Conservation (phyloP, 2,888 invertebrate species). For the Yponomeuta sedellus region DNA sequence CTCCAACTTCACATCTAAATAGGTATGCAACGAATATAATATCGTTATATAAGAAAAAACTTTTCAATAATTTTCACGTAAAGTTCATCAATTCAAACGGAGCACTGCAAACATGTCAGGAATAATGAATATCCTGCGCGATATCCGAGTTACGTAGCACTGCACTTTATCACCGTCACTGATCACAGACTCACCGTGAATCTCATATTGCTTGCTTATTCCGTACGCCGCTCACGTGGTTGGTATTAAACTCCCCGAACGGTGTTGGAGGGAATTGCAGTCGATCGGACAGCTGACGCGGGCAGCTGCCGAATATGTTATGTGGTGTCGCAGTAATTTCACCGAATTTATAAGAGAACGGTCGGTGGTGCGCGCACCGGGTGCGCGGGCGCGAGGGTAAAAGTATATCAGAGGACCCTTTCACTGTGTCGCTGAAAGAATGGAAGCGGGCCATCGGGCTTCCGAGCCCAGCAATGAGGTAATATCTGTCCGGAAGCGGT, state of each 20-base stretch:
- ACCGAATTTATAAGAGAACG: conserved; percentile 74
- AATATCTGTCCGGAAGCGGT: conserved; percentile 57
- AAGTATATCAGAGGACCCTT: conserved; percentile 71
- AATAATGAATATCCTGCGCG: background rate
- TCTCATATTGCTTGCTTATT: conserved; percentile 69
- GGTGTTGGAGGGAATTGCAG: conserved; percentile 42
- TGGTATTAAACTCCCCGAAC: conserved; percentile 60
- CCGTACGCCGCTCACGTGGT: conserved; percentile 47
- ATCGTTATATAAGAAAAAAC: background rate
- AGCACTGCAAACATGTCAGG: conserved; percentile 23
- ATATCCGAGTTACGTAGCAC: conserved; percentile 8
- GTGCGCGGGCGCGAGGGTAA: conserved; percentile 53
- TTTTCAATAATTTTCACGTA: background rate
- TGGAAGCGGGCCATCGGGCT: conserved; percentile 64
- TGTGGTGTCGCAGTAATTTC: conserved; percentile 67
- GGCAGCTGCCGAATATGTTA: conserved; percentile 73
- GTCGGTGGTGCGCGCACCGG: conserved; percentile 38
- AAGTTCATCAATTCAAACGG: background rate
- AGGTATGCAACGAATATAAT: too few relatives aligned
- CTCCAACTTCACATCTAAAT: background rate
- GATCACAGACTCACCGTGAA: conserved; percentile 69
- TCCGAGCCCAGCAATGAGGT: conserved; percentile 68
- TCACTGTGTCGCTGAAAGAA: conserved; percentile 71
- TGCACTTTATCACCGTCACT: conserved; percentile 14
- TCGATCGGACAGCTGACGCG: conserved; percentile 56